These are phyloP conservation scores for Apis laboriosa DNA, from an alignment of 1,140 invertebrate genomes.

Conservation along the genomic window DNA sequence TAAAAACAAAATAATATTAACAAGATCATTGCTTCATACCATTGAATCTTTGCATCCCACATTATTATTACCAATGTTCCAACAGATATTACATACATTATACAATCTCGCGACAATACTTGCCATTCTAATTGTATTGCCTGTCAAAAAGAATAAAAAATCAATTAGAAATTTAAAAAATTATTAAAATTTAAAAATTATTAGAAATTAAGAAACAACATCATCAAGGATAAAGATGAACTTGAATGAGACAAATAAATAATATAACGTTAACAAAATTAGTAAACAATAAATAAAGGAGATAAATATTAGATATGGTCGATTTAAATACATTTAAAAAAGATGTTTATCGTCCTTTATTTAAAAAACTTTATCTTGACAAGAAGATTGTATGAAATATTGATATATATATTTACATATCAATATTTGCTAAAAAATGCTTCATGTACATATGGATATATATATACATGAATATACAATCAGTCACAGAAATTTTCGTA, in stretches of 20 bases:
- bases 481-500: no score
- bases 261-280: background rate
- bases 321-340: background rate
- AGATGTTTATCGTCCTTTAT: conserved; percentile 4
- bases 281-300: background rate
- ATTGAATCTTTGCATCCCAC: conserved; percentile 89
- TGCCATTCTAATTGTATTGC: conserved; percentile 91
- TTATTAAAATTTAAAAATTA: background rate
- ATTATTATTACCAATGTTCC: conserved; percentile 88
- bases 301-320: background rate
- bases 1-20: conserved; percentile 87
- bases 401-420: background rate
- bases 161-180: background rate
- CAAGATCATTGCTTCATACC: conserved; percentile 88
- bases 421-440: background rate
- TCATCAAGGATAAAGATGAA: background rate
- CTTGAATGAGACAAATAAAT: background rate
- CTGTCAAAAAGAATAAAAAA: conserved; percentile 76
- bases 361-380: background rate
- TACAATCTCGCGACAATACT: conserved; percentile 91
- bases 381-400: background rate
- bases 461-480: no score
- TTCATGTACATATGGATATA: background rate
- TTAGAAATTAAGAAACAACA: conserved; percentile 7
- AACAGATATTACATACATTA: conserved; percentile 91